Conservation (phyloP, 2,888 invertebrate species). For the Caenorhabditis macrosperma region DNA sequence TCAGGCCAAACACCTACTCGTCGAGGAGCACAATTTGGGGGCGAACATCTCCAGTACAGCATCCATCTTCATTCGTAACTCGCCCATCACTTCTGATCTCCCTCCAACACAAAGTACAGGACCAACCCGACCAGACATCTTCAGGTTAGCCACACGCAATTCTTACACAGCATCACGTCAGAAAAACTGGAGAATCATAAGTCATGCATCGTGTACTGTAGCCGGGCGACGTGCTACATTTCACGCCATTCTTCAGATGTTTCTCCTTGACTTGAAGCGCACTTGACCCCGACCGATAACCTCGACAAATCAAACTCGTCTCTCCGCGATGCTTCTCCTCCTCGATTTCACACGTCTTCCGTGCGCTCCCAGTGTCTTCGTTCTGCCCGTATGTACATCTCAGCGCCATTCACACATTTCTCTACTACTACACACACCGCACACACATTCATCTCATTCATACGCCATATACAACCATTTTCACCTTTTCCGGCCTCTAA, state of each 20-base stretch:
- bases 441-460: slow-evolving; percentile 41
- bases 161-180: too few relatives aligned
- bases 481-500: slow-evolving; percentile 52
- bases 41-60: too few relatives aligned
- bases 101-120: too few relatives aligned
- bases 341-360: slow-evolving; percentile 22
- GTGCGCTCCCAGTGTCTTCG: slow-evolving; percentile 31
- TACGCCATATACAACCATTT: slow-evolving; percentile 52
- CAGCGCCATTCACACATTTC: slow-evolving; percentile 43
- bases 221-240: too few relatives aligned
- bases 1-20: too few relatives aligned
- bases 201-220: too few relatives aligned
- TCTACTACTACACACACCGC: slow-evolving; percentile 12
- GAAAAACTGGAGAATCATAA: too few relatives aligned
- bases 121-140: too few relatives aligned
- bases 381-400: slow-evolving; percentile 55
- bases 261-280: slow-evolving; percentile 18
- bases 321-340: not conserved
- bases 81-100: too few relatives aligned
- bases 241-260: not conserved
- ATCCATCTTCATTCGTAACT: too few relatives aligned
- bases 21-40: too few relatives aligned
- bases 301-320: slow-evolving; percentile 45
- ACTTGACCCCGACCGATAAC: slow-evolving; percentile 40
- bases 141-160: too few relatives aligned